A percentile compares a stretch with the other conserved stretches of the same genome.
Evolutionary conservation across 2,797 vertebrate genomes (phyloP).

Genomic region (Scyliorhinus canicula): DNA sequence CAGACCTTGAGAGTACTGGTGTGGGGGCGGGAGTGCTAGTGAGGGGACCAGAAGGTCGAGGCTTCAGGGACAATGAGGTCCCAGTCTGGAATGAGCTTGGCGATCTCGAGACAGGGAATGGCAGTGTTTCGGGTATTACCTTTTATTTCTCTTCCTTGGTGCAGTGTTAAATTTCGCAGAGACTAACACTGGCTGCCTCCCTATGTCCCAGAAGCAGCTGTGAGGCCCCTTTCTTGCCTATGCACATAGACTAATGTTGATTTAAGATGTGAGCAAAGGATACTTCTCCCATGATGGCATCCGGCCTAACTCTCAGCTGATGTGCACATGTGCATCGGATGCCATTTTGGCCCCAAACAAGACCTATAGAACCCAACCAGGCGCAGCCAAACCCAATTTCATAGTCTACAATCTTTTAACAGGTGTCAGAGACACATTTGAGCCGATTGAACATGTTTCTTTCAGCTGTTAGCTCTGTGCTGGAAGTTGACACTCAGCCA

Average conservation of each 20-base stretch:
- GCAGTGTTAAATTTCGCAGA: neutral
- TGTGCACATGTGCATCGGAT: neutral
- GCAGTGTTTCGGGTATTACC: neutral
- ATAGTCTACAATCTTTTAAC: neutral
- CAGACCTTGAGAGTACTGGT: neutral
- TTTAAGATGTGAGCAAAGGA: neutral
- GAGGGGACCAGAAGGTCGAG: neutral
- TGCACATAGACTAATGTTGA: neutral
- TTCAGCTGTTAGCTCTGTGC: neutral
- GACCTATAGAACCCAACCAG: neutral
- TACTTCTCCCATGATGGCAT: no score
- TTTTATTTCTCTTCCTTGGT: neutral
- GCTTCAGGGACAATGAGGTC: neutral
- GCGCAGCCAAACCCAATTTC: neutral
- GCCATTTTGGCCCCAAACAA: neutral
- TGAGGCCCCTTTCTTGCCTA: neutral
- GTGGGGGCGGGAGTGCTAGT: neutral
- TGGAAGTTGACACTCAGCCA: neutral
- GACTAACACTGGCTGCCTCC: neutral
- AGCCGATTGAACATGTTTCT: neutral
- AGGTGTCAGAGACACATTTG: neutral
- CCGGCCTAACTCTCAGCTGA: neutral
- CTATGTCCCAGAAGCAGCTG: no score
- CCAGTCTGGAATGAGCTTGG: neutral
- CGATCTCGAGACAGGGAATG: neutral